Percentiles rank a stretch among this genome's conserved stretches.
Conservation (phyloP, 2,113 vertebrate genomes). For the Phalacrocorax brasilianus region DNA sequence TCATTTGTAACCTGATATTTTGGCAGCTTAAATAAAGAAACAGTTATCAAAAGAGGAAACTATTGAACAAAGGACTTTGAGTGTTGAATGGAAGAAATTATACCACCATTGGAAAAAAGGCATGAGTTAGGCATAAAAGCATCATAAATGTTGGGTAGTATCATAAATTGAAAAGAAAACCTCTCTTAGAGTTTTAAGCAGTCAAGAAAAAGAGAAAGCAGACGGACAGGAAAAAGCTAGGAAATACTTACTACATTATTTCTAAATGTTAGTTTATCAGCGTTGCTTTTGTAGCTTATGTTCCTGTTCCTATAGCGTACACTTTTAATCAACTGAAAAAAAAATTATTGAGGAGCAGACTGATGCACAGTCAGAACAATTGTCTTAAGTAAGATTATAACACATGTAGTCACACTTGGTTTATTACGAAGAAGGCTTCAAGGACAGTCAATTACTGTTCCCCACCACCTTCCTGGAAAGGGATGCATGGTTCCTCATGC, state of each 20-base stretch:
- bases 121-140: neutral
- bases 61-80: neutral
- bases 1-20: neutral
- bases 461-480: neutral
- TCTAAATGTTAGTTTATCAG: neutral
- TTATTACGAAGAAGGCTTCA: neutral
- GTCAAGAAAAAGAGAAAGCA: neutral
- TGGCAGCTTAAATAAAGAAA: neutral
- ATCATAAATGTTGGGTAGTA: neutral
- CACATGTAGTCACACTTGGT: neutral
- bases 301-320: neutral
- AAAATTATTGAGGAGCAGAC: neutral
- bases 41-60: neutral
- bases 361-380: neutral
- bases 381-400: neutral
- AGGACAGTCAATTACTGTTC: neutral
- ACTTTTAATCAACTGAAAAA: neutral
- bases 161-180: neutral
- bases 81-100: neutral
- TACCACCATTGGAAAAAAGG: neutral
- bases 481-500: fast-evolving
- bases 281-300: neutral
- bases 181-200: neutral
- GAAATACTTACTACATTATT: neutral
- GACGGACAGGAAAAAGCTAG: neutral